Conservation (phyloP, 2,797 vertebrate genomes). For the Melopsittacus undulatus region DNA sequence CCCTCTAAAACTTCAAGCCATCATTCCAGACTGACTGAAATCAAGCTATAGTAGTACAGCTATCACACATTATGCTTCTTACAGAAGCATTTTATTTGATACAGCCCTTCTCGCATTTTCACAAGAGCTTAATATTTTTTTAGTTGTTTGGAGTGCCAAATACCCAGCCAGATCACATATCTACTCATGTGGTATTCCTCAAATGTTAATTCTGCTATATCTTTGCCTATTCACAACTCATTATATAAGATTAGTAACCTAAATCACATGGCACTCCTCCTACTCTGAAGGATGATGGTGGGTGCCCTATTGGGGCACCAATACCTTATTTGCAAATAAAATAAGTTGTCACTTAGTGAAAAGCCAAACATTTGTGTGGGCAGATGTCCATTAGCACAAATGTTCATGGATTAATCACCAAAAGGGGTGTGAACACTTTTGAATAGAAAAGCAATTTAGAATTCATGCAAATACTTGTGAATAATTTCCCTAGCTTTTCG, state of each 20-base stretch:
- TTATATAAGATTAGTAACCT: constrained; percentile 28
- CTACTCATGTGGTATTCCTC: neutral
- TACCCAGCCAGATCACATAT: neutral
- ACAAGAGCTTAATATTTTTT: neutral
- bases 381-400: constrained; percentile 71
- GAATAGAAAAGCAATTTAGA: constrained; percentile 57
- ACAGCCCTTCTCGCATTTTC: neutral
- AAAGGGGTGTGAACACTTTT: constrained; percentile 61
- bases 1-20: neutral
- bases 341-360: constrained; percentile 66
- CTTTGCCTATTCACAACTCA: constrained; percentile 26
- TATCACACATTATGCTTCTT: neutral
- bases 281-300: constrained; percentile 3
- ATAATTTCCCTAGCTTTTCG: constrained; percentile 28
- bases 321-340: constrained; percentile 70
- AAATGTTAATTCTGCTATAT: constrained; percentile 1
- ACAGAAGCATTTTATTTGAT: neutral
- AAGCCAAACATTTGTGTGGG: constrained; percentile 67
- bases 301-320: constrained; percentile 31
- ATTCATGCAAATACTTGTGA: constrained; percentile 60
- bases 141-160: neutral
- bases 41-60: neutral
- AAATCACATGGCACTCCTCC: constrained; percentile 22
- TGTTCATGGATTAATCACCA: constrained; percentile 66
- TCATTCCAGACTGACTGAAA: neutral